Evolutionary conservation across 2,888 invertebrate genomes (phyloP), one percentile per base, ranked within the genome.

Genomic region (Drosophila glabriapex): DNA sequence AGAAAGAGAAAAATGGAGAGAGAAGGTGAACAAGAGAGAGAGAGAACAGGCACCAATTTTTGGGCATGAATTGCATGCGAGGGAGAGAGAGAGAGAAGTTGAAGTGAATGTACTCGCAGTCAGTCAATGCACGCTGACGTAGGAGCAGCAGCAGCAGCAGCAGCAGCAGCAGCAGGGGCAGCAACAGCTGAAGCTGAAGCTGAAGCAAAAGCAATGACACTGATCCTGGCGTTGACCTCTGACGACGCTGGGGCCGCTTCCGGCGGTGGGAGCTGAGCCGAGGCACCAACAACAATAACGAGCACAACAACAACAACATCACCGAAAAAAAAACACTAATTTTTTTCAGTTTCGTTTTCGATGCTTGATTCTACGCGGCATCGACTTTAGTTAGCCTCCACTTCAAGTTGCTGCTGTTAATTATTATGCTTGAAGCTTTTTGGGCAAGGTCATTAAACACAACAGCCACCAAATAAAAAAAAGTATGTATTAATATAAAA

Each of bases 381-480:
- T 61, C 77, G 62, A 70, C 83, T 83, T 85, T 82, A 78, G 79
- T 73, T 85, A 83, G 80, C 80, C 80, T 85, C 68, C 76, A 81
- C 58, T 64, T 43, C 60, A 64, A 68, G 72, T 83, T 85, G 67
- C 41, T 83, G 68, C 41, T 82, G 77, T 85, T 89, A 89, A 89
- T 89, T 89, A 88, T 89, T 86, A 88, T 88, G 89, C 88, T 91
- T 83, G 78, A 88, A 92, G 92, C 92, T 91, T 74, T 84, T 85
- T 84, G 73, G 91, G 84, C 91, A 91, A 92, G 92, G 92, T 92
- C 92, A 92, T 85, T 85, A 85, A 90, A 87, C 78, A 78, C 39
- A 46, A 65, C 43, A 66, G n/a, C 12, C 19, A 29, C 60, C 54
- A 39, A 22, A 56, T 25, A 31, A 31, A 22, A 64, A 59, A 46